phyloP scores from a whole-genome alignment of 1,140 invertebrate species.

The Drosophila ohnishii region DNA sequence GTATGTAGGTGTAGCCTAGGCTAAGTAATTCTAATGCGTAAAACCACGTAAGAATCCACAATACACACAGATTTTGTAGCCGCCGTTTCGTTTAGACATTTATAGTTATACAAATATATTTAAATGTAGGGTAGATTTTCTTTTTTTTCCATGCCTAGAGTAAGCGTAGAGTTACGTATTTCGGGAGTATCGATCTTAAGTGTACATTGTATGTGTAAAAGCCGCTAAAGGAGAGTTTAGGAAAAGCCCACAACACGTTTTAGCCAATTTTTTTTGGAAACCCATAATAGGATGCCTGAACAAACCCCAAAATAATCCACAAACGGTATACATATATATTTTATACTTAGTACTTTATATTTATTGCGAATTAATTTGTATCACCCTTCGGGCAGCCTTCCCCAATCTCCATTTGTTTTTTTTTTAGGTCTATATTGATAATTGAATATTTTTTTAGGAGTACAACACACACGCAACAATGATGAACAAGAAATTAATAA shows the following conservation, averaged over 20 bases:
- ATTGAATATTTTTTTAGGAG: conserved; percentile 8
- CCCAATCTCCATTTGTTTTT: conserved; percentile 8
- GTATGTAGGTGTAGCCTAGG: conserved; percentile 5
- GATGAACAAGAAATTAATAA: conserved; percentile 8
- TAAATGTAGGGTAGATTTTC: not conserved
- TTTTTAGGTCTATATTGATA: not conserved
- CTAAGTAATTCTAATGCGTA: conserved; percentile 1
- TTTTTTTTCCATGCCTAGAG: conserved; percentile 15
- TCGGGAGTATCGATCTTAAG: conserved; percentile 7
- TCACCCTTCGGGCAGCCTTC: conserved; percentile 8
- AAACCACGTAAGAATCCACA: not conserved
- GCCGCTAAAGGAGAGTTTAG: conserved; percentile 12
- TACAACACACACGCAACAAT: conserved; percentile 14
- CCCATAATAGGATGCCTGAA: conserved; percentile 7
- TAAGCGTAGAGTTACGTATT: conserved; percentile 1
- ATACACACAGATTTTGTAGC: conserved; percentile 15
- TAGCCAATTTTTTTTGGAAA: conserved; percentile 48
- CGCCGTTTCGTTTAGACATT: conserved; percentile 25
- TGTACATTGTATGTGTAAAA: conserved; percentile 34
- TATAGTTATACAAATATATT: conserved; percentile 14
- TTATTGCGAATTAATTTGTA: conserved; percentile 35
- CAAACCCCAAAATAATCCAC: not conserved
- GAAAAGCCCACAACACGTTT: conserved; percentile 27
- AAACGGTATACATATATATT: conserved; percentile 6
- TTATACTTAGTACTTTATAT: conserved; percentile 4